These are phyloP conservation scores for Mantis religiosa DNA, from an alignment of 2,888 invertebrate species.

Conservation along the genomic window DNA sequence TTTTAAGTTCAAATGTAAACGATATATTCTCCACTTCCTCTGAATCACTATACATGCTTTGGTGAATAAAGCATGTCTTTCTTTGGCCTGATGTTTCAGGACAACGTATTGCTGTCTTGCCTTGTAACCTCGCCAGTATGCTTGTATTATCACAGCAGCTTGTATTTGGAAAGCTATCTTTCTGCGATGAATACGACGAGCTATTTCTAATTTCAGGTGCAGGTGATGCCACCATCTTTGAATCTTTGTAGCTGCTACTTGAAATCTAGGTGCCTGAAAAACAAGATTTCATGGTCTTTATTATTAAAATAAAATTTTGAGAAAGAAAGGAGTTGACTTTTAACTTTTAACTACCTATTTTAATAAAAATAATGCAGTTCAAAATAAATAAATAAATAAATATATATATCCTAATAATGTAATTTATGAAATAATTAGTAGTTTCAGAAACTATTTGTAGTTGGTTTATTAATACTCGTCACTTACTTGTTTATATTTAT, in stretches of 20 bases:
- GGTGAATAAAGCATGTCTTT: constrained; percentile 38
- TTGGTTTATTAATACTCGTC: no score
- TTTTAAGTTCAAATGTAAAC: constrained; percentile 40
- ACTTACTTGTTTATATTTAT: no score
- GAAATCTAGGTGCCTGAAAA: constrained; percentile 27
- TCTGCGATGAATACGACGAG: constrained; percentile 45
- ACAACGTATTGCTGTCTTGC: constrained; percentile 40
- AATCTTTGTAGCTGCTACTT: constrained; percentile 39
- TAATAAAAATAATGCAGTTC: no score
- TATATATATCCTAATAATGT: no score
- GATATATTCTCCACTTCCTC: constrained; percentile 43
- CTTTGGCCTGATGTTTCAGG: constrained; percentile 40
- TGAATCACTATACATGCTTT: constrained; percentile 50
- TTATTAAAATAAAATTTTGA: no score
- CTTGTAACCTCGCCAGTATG: constrained; percentile 41
- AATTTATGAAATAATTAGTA: no score
- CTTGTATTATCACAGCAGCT: constrained; percentile 50
- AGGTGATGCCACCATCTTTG: constrained; percentile 40
- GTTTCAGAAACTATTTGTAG: no score
- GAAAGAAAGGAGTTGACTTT: no score
- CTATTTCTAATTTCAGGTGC: constrained; percentile 36
- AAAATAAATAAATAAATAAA: no score
- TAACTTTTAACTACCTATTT: no score
- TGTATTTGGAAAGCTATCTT: constrained; percentile 38
- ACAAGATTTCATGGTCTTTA: neutral